A percentile compares a stretch with the other conserved stretches of the same genome.
These are phyloP conservation scores for Tragopan temminckii DNA, from an alignment of 2,797 vertebrate species.

Conservation along the genomic window DNA sequence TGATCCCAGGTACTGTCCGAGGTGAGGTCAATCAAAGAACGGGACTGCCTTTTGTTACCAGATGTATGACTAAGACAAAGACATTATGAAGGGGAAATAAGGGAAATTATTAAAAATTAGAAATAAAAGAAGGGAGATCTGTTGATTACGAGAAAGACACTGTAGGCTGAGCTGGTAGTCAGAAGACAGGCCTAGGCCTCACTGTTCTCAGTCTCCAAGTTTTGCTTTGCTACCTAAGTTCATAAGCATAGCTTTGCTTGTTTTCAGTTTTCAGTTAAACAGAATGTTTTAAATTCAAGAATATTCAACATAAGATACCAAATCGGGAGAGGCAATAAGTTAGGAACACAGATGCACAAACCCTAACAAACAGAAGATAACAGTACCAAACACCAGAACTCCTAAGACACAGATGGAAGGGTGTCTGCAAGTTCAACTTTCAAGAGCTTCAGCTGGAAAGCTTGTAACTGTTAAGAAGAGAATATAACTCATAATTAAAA, in stretches of 20 bases:
- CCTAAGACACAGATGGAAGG: not conserved
- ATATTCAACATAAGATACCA: not conserved
- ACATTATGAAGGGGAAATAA: constrained; percentile 43
- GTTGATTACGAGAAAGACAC: not conserved
- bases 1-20: constrained; percentile 56
- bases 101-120: not conserved
- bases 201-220: not conserved
- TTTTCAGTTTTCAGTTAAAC: not conserved
- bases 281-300: not conserved
- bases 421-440: not conserved
- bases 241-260: not conserved
- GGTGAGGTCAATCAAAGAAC: constrained; percentile 78
- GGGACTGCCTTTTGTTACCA: constrained; percentile 78
- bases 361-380: not conserved
- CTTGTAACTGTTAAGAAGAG: not conserved
- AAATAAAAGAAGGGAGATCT: not conserved
- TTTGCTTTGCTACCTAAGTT: not conserved
- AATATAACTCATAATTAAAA: not conserved
- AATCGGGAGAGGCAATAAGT: not conserved
- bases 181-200: not conserved
- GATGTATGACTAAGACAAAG: constrained; percentile 64
- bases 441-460: not conserved
- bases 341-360: not conserved
- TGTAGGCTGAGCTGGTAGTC: fast-evolving
- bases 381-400: not conserved